These are phyloP conservation scores for Atractosteus spatula DNA, from an alignment of 2,113 vertebrate species.

Conservation along the genomic window DNA sequence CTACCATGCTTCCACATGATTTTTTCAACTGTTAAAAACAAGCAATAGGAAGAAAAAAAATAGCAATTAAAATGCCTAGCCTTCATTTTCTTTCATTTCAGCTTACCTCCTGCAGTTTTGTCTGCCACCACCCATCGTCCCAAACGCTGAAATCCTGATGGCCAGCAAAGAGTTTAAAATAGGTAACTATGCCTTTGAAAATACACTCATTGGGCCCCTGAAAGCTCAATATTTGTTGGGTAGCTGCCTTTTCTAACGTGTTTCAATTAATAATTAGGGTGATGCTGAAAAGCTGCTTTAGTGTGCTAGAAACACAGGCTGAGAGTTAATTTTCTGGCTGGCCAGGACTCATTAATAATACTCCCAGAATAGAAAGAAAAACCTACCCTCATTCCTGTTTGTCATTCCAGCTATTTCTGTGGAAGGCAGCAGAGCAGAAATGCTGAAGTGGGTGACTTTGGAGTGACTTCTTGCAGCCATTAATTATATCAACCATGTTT, in stretches of 20 bases:
- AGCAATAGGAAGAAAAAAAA: too few species aligned
- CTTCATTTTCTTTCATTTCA: conserved; percentile 44
- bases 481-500: conserved; percentile 27
- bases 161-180: conserved; percentile 94
- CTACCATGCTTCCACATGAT: too few species aligned
- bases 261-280: background rate
- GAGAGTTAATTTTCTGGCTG: conserved; percentile 43
- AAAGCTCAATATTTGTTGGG: background rate
- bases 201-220: background rate
- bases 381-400: conserved; percentile 5
- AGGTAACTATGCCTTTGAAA: conserved; percentile 59
- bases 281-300: background rate
- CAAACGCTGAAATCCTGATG: conserved; percentile 89
- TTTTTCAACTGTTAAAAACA: too few species aligned
- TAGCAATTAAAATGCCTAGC: too few species aligned
- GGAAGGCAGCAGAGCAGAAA: too few species aligned
- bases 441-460: conserved; percentile 3
- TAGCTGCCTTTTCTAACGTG: background rate
- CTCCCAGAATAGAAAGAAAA: conserved; percentile 33
- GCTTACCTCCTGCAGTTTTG: conserved; percentile 91
- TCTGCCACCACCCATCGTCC: conserved; percentile 83
- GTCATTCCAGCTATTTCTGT: too few species aligned
- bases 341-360: conserved; percentile 40
- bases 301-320: conserved; percentile 12
- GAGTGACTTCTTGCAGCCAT: conserved; percentile 23